phyloP scores from a whole-genome alignment of 92 coral and sea anemone species.

The Palythoa grandis region DNA sequence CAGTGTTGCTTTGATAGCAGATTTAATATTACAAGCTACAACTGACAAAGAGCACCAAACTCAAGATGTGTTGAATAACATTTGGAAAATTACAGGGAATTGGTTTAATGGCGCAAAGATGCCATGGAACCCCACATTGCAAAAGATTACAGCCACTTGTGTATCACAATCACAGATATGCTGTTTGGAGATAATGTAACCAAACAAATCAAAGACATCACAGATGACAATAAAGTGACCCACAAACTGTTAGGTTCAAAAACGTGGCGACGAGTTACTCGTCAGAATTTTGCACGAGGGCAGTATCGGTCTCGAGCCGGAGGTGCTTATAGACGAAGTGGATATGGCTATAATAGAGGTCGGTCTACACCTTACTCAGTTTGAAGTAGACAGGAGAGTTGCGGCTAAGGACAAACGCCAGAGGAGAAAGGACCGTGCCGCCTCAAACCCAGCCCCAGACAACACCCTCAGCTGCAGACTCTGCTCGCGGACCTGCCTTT shows the following conservation, averaged over 20 bases:
- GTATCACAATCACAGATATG: slow-evolving; percentile 36
- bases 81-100: slow-evolving; percentile 55
- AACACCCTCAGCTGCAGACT: too few species aligned
- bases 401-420: too few species aligned
- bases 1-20: slow-evolving; percentile 57
- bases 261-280: slow-evolving; percentile 4
- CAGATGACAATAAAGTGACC: slow-evolving; percentile 45
- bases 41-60: slow-evolving; percentile 17
- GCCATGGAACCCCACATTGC: slow-evolving; percentile 28
- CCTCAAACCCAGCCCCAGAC: too few species aligned
- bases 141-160: slow-evolving; percentile 41
- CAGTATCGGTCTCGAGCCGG: slow-evolving; percentile 14
- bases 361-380: slow-evolving; percentile 37
- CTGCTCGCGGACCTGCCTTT: too few species aligned
- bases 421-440: too few species aligned
- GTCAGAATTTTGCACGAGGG: slow-evolving; percentile 6
- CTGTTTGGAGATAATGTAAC: slow-evolving; percentile 48
- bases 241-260: slow-evolving; percentile 30
- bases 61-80: slow-evolving; percentile 36
- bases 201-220: slow-evolving; percentile 41
- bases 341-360: slow-evolving; percentile 27
- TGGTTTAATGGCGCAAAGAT: slow-evolving; percentile 44
- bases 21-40: slow-evolving; percentile 19
- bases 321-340: background rate
- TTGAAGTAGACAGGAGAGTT: too few species aligned